Conservation (phyloP, 2,113 vertebrate species). For the Cichladusa arquata region DNA sequence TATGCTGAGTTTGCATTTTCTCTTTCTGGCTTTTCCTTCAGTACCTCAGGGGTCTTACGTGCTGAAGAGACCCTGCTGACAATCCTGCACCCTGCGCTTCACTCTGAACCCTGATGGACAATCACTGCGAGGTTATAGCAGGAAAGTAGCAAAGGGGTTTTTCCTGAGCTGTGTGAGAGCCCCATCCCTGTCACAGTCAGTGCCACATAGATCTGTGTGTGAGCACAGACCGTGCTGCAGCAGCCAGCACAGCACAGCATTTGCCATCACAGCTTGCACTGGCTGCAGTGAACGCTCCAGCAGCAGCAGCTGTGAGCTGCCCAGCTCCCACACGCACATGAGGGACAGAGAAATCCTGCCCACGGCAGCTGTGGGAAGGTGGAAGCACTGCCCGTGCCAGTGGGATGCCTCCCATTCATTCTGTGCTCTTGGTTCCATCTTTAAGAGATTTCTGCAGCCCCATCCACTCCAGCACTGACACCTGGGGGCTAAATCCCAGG, state of each 20-base stretch:
- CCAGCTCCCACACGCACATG: neutral
- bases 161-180: neutral
- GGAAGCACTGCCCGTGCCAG: fast-evolving
- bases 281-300: neutral
- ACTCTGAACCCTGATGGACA: neutral
- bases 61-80: fast-evolving
- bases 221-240: neutral
- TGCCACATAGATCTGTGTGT: fast-evolving
- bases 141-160: neutral
- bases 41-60: neutral
- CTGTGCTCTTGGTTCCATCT: fast-evolving
- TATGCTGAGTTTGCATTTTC: neutral
- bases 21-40: neutral
- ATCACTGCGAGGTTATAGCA: neutral
- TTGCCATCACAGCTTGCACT: neutral
- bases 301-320: slow-evolving; percentile 1
- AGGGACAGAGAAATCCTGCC: neutral
- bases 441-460: neutral
- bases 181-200: neutral
- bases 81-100: neutral
- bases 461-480: neutral
- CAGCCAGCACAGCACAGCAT: neutral
- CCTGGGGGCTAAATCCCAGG: neutral
- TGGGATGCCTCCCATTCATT: neutral
- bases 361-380: neutral